Evolutionary conservation across 2,797 vertebrate species (phyloP), one percentile per base, ranked within the genome.

Genomic region (Odontamblyopus rebecca): DNA sequence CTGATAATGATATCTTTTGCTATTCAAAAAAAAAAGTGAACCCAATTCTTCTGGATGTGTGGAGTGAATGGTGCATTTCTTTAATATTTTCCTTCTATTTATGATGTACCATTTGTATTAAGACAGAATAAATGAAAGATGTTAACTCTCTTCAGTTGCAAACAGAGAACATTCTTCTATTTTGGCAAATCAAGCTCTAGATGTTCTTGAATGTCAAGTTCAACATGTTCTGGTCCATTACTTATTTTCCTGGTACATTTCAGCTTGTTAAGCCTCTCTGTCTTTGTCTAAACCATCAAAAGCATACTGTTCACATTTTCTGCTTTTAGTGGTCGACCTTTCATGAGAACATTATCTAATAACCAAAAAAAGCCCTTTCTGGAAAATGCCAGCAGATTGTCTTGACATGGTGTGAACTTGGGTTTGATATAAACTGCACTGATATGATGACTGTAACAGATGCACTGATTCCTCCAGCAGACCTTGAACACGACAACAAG

Each of bases 1-100:
- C 67, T 59, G 69, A 81, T 86, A 68, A 79, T 80, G 75, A 76
- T 61, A 85, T 70, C 65, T 83, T 26, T 51, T 66, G 16, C 64
- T 5, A 30, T 50, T 30, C 15, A 29, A 38, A 38, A 38, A 38
- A 38, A 38, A 15, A 15, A 8, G n/a, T 50, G 15, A 29, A 18
- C 15, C 44, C 13, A 13, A 23, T 26, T 9, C 54, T 4, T 4
- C 54, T 12, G 5, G n/a, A 23, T 23, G 23, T 26, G 54, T 57
- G 3, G 1, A 26, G 54, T 57, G 54, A 23, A 48, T 48, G 13
- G 44, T 48, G 15, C 44, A 48, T 48, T 15, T 48, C 44, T 48
- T 48, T 48, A 48, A 48, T 15, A 1, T 48, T 48, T 15, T 48
- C 44, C 44, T 48, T 48, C 44, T 13, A 15, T 48, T 48, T 48